These are phyloP conservation scores for Maconellicoccus hirsutus DNA, from an alignment of 1,140 invertebrate species.

Conservation along the genomic window DNA sequence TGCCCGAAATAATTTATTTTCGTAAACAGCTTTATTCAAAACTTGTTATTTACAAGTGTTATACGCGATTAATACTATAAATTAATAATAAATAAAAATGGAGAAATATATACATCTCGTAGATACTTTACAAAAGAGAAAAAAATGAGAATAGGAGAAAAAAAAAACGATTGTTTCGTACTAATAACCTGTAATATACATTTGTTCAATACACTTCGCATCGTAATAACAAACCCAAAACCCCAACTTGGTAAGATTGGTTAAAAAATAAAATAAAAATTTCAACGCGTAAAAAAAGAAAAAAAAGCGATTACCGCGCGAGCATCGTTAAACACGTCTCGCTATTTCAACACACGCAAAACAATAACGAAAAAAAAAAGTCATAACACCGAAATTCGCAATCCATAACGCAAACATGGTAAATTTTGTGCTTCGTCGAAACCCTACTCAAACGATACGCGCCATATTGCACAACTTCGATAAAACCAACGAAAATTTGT, in stretches of 20 bases:
- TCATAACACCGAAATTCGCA: background rate
- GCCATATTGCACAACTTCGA: background rate
- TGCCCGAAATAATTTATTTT: too few relatives aligned
- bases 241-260: too few relatives aligned
- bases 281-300: background rate
- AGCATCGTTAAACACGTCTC: background rate
- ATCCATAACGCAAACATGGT: background rate
- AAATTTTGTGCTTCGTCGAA: background rate
- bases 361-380: background rate
- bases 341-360: background rate
- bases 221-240: too few relatives aligned
- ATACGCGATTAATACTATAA: background rate
- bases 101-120: background rate
- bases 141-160: background rate
- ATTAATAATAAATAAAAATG: slow-evolving; percentile 14
- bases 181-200: background rate
- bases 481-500: background rate
- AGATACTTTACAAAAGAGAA: background rate
- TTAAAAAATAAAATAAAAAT: background rate
- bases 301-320: too few relatives aligned
- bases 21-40: slow-evolving; percentile 19
- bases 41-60: slow-evolving; percentile 20
- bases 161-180: background rate
- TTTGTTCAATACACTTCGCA: background rate
- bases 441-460: too few relatives aligned